phyloP scores from a whole-genome alignment of 2,797 vertebrate species.

The Phoeniculus purpureus region DNA sequence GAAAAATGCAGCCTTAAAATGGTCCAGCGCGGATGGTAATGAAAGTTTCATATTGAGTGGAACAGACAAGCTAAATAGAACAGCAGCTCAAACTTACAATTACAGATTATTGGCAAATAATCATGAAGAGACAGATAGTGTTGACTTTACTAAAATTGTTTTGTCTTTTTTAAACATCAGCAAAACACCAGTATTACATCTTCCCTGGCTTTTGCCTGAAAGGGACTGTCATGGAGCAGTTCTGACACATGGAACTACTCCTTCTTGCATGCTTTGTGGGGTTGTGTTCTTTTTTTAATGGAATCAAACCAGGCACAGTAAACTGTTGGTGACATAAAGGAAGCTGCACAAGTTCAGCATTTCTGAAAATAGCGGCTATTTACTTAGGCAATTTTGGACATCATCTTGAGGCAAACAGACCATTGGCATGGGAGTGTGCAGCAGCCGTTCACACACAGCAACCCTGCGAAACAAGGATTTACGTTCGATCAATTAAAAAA shows the following conservation, averaged over 20 bases:
- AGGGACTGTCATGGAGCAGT: not conserved
- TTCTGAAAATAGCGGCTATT: not conserved
- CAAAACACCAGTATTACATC: not conserved
- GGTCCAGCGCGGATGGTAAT: conserved; percentile 8
- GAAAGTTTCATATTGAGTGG: not conserved
- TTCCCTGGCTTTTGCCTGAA: not conserved
- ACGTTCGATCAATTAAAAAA: not conserved
- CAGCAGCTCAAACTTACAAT: not conserved
- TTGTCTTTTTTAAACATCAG: not conserved
- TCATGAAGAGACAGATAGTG: not conserved
- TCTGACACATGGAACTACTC: not conserved
- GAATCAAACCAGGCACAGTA: not conserved
- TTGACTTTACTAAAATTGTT: not conserved
- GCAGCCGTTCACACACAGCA: not conserved
- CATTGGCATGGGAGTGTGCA: not conserved
- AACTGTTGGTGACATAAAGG: not conserved
- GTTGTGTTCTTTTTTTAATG: not conserved
- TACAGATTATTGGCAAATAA: not conserved
- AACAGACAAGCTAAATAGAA: not conserved
- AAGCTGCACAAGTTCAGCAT: not conserved
- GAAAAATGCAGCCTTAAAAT: conserved; percentile 4
- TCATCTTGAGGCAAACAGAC: not conserved
- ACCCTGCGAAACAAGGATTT: not conserved
- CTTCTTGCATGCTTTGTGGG: not conserved
- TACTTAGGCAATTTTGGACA: not conserved